These are phyloP conservation scores for Pseudoatta argentina DNA, from an alignment of 1,140 invertebrate genomes.

Conservation along the genomic window DNA sequence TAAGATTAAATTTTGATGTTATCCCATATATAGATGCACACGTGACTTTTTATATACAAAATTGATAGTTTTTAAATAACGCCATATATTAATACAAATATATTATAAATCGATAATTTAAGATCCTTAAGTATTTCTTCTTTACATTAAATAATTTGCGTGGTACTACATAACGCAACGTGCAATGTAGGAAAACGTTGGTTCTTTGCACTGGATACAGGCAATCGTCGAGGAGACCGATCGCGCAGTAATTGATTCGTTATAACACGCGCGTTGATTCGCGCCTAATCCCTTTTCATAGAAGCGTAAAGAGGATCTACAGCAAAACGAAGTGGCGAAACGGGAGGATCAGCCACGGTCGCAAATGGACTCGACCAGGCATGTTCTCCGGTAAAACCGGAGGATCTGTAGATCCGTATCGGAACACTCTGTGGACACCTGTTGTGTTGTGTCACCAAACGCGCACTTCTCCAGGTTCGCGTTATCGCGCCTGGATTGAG, in stretches of 20 bases:
- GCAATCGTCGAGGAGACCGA: not conserved
- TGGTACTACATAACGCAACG: not conserved
- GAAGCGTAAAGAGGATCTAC: slow-evolving; percentile 56
- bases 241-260: slow-evolving; percentile 32
- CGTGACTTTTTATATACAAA: not conserved
- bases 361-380: slow-evolving; percentile 71
- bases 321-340: slow-evolving; percentile 61
- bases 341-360: slow-evolving; percentile 57
- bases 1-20: no score
- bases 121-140: not conserved
- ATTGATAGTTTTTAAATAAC: slow-evolving; percentile 4
- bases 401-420: slow-evolving; percentile 79
- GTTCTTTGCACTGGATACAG: not conserved
- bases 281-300: slow-evolving; percentile 8
- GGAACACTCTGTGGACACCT: slow-evolving; percentile 77
- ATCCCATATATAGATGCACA: no score
- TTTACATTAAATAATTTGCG: not conserved
- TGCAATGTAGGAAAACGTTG: not conserved
- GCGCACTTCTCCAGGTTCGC: slow-evolving; percentile 80
- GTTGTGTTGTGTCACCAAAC: slow-evolving; percentile 82
- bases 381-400: slow-evolving; percentile 68
- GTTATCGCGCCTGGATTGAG: slow-evolving; percentile 81
- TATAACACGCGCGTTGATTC: slow-evolving; percentile 7
- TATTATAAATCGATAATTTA: not conserved
- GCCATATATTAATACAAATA: not conserved